Conservation (phyloP, 2,888 invertebrate genomes). For the Timema podura region DNA sequence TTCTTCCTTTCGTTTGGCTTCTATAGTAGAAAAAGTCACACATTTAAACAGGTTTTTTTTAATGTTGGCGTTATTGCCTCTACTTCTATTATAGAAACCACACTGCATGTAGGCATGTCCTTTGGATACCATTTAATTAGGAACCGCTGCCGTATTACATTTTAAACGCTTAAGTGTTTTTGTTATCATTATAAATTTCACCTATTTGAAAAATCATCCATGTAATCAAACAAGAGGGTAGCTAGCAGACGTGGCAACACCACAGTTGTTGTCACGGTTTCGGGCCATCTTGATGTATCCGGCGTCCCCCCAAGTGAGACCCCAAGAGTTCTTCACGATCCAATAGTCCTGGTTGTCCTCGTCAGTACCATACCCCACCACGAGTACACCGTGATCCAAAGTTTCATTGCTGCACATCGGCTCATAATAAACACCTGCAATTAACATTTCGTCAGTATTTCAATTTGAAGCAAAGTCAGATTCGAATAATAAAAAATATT, state of each 20-base stretch:
- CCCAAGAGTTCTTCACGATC: slow-evolving; percentile 87
- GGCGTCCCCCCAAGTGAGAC: slow-evolving; percentile 70
- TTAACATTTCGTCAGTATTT: slow-evolving; percentile 20
- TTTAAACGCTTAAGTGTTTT: not conserved
- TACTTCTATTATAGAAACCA: no score
- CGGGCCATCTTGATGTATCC: slow-evolving; percentile 88
- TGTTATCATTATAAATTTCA: not conserved
- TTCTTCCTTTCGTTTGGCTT: no score
- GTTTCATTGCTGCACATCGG: slow-evolving; percentile 63
- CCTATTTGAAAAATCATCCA: no score
- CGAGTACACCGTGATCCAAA: slow-evolving; percentile 83
- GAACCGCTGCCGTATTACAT: no score
- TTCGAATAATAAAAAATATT: slow-evolving; percentile 18
- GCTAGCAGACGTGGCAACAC: slow-evolving; percentile 76
- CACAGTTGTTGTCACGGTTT: slow-evolving; percentile 80
- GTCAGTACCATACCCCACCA: slow-evolving; percentile 77
- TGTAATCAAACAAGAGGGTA: slow-evolving; percentile 72
- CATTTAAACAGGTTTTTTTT: no score
- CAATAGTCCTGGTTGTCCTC: slow-evolving; percentile 64
- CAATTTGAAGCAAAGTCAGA: no score
- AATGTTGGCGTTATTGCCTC: no score
- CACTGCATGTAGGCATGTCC: no score
- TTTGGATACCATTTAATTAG: no score
- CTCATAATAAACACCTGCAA: slow-evolving; percentile 68
- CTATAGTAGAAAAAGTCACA: no score